A percentile compares a stretch with the other conserved stretches of the same genome.
phyloP scores from a whole-genome alignment of 1,140 invertebrate genomes.

The Dendrolimus punctatus region DNA sequence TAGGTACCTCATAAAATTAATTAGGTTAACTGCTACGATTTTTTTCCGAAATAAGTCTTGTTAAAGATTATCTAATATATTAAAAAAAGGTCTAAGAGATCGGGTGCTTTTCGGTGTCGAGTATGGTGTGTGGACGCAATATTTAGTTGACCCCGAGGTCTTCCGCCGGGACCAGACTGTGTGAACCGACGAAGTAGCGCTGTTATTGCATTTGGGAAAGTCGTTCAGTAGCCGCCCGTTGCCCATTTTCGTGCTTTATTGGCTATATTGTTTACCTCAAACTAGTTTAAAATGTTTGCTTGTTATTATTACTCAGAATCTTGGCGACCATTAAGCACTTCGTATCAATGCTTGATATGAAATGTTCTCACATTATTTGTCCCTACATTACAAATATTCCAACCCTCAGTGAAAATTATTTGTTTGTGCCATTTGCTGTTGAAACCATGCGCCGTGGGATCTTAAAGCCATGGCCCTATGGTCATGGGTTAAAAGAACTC shows the following conservation, averaged over 20 bases:
- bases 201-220: conserved; percentile 55
- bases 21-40: too few relatives aligned
- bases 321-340: conserved; percentile 26
- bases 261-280: conserved; percentile 56
- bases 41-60: too few relatives aligned
- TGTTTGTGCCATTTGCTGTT: too few relatives aligned
- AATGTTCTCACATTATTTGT: conserved; percentile 47
- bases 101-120: too few relatives aligned
- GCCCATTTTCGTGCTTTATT: conserved; percentile 60
- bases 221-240: conserved; percentile 43
- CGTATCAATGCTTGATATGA: conserved; percentile 16
- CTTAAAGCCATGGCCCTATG: too few relatives aligned
- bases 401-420: too few relatives aligned
- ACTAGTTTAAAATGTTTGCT: conserved; percentile 59
- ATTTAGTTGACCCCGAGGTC: conserved; percentile 32
- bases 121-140: conserved; percentile 12
- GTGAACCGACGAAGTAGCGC: conserved; percentile 38
- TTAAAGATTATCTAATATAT: too few relatives aligned
- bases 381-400: conserved; percentile 28
- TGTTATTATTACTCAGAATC: conserved; percentile 57
- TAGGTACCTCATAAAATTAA: too few relatives aligned
- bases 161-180: conserved; percentile 16
- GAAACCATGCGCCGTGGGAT: too few relatives aligned
- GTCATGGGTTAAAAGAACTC: too few relatives aligned
- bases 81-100: too few relatives aligned